phyloP scores from a whole-genome alignment of 2,113 vertebrate genomes.

The Excalfactoria chinensis region DNA sequence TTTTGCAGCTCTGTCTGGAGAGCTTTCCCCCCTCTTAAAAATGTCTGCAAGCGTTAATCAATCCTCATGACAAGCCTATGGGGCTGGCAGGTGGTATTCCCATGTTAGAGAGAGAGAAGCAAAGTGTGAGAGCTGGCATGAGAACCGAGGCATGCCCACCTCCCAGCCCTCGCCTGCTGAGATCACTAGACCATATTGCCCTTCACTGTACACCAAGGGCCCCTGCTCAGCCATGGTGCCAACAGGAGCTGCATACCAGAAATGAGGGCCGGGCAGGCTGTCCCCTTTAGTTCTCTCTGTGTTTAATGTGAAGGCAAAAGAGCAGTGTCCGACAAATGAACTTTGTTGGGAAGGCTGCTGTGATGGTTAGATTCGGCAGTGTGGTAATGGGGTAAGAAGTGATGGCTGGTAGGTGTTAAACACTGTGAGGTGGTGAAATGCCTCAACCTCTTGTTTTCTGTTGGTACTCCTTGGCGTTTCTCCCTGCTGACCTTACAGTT shows the following conservation, averaged over 20 bases:
- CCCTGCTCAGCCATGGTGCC: background rate
- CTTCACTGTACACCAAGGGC: background rate
- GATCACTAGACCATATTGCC: conserved; percentile 33
- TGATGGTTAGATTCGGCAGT: accelerated
- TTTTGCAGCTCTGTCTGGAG: conserved; percentile 3
- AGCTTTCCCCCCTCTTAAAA: conserved; percentile 14
- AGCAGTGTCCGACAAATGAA: background rate
- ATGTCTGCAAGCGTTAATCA: conserved; percentile 36
- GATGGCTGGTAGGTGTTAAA: background rate
- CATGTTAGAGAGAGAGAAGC: background rate
- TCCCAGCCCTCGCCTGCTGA: conserved; percentile 46
- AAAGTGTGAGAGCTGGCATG: conserved; percentile 49
- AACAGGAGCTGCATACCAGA: conserved; percentile 10
- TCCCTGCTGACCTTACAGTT: background rate
- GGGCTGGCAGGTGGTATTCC: conserved; percentile 58
- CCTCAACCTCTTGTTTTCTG: background rate
- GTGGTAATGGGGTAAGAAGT: background rate
- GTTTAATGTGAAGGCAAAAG: background rate
- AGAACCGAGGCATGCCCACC: background rate
- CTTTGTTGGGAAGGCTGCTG: background rate
- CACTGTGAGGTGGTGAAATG: accelerated
- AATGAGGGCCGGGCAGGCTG: background rate
- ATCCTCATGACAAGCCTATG: conserved; percentile 31
- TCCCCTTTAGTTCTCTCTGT: background rate
- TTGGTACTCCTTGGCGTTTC: background rate